Evolutionary conservation across 2,888 invertebrate species (phyloP).

Genomic region (Apodemia hepburni): DNA sequence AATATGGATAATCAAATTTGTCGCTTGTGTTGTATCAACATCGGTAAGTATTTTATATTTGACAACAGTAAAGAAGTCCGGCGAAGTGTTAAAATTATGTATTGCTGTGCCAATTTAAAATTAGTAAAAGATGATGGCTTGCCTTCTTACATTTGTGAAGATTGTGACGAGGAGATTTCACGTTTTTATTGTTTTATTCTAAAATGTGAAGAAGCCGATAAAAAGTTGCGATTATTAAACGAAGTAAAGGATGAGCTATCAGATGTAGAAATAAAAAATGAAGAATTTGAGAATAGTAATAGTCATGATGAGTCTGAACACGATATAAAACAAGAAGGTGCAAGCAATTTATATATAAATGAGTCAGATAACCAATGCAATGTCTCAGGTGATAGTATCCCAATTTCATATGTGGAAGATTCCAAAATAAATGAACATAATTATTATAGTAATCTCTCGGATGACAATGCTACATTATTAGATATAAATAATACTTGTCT

Average conservation of each 20-base stretch:
- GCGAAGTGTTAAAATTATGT: constrained; percentile 46
- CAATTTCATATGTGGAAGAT: constrained; percentile 20
- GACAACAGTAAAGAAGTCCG: constrained; percentile 33
- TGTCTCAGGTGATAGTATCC: constrained; percentile 9
- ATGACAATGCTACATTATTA: constrained; percentile 8
- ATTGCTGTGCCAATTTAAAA: constrained; percentile 49
- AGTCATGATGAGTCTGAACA: constrained; percentile 33
- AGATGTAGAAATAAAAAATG: constrained; percentile 12
- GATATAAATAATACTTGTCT: neutral
- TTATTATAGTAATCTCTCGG: constrained; percentile 20
- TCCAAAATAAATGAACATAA: constrained; percentile 30
- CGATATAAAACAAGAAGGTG: constrained; percentile 45
- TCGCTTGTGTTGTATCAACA: constrained; percentile 49
- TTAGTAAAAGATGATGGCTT: constrained; percentile 49
- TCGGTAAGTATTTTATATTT: constrained; percentile 45
- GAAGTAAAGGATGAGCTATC: constrained; percentile 21
- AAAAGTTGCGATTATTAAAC: constrained; percentile 39
- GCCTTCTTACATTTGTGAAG: constrained; percentile 46
- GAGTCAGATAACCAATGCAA: constrained; percentile 28
- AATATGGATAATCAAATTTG: constrained; percentile 47
- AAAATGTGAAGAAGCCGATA: constrained; percentile 55
- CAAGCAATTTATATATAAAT: constrained; percentile 31
- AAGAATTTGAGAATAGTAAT: constrained; percentile 21
- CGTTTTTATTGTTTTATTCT: constrained; percentile 48
- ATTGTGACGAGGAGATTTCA: constrained; percentile 46